Percentiles rank a stretch among this genome's conserved stretches.
Conservation (phyloP, 2,113 vertebrate genomes). For the Nicator chloris region DNA sequence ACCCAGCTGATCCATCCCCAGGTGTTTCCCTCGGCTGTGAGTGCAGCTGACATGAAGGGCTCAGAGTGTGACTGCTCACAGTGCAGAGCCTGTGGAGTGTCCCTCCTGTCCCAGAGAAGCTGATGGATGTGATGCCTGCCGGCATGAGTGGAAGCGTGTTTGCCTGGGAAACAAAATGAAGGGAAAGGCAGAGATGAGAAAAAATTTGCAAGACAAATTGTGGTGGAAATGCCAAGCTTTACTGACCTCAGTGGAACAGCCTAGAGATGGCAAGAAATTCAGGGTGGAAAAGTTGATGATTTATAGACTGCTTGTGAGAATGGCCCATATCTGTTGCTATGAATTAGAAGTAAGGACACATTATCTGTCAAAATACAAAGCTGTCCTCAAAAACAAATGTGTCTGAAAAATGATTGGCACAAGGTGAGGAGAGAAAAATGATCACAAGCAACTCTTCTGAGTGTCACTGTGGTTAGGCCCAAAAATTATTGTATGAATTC, state of each 20-base stretch:
- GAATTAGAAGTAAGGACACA: background rate
- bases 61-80: background rate
- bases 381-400: constrained; percentile 18
- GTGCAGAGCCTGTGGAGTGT: background rate
- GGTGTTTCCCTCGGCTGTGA: background rate
- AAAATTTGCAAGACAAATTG: constrained; percentile 48
- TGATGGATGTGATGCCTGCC: constrained; percentile 22
- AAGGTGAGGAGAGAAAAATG: background rate
- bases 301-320: constrained; percentile 26
- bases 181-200: constrained; percentile 5
- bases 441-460: background rate
- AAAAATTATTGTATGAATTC: background rate
- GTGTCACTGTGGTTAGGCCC: background rate
- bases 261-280: constrained; percentile 37
- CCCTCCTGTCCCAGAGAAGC: background rate
- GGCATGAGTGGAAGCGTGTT: constrained; percentile 39
- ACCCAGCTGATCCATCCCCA: background rate
- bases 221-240: constrained; percentile 22
- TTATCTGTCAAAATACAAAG: constrained; percentile 26
- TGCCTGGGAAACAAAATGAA: background rate
- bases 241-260: constrained; percentile 30
- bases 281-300: constrained; percentile 4
- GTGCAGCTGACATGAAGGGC: background rate
- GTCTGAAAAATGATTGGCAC: constrained; percentile 1
- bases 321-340: background rate